phyloP scores from a whole-genome alignment of 2,113 vertebrate genomes.

The Thomomys bottae region DNA sequence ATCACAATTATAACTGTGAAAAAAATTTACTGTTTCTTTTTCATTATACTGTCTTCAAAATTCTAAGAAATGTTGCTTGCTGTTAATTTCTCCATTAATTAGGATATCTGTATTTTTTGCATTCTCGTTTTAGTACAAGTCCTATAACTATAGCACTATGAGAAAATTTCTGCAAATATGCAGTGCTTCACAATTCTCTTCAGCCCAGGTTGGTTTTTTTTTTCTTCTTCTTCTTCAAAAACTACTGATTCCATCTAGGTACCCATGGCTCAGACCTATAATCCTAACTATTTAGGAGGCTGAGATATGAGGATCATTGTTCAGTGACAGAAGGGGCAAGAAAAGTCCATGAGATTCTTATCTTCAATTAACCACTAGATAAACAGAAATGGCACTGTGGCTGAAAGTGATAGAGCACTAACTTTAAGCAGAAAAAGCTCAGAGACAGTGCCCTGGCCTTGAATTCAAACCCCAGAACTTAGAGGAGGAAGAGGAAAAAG shows the following conservation, averaged over 20 bases:
- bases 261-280: too few species aligned
- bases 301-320: too few species aligned
- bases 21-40: neutral
- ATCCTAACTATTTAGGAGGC: too few species aligned
- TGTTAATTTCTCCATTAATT: neutral
- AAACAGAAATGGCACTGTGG: too few species aligned
- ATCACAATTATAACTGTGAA: constrained; percentile 12
- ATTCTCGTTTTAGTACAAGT: constrained; percentile 23
- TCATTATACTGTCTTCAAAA: neutral
- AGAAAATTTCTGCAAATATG: constrained; percentile 16
- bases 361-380: too few species aligned
- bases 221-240: constrained; percentile 10
- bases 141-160: neutral
- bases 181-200: neutral
- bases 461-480: too few species aligned
- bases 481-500: too few species aligned
- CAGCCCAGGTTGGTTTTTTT: neutral
- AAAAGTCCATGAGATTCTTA: too few species aligned
- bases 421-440: too few species aligned
- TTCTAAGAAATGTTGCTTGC: constrained; percentile 25
- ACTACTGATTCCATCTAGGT: neutral
- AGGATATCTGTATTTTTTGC: neutral
- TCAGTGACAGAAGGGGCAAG: too few species aligned
- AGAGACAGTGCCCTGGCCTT: too few species aligned
- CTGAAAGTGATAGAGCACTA: too few species aligned